Percentiles rank a stretch among this genome's conserved stretches.
These are phyloP conservation scores for Corythornis madagascariensis DNA, from an alignment of 2,113 vertebrate genomes.

Conservation along the genomic window DNA sequence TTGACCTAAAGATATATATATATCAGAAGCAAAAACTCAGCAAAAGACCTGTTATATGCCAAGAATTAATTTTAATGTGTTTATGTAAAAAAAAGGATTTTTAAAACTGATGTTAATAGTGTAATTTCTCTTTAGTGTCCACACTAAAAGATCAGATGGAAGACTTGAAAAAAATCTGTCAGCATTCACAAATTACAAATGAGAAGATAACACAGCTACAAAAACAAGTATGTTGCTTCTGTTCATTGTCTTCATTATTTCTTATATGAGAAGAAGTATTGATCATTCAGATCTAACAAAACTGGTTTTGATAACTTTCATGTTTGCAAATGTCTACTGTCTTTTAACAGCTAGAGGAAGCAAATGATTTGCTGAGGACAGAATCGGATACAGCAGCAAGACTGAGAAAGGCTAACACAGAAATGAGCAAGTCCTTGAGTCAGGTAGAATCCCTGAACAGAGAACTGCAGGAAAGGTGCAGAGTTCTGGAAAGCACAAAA, in stretches of 20 bases:
- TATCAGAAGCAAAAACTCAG: not conserved
- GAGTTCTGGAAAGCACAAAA: constrained; percentile 80
- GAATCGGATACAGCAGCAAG: constrained; percentile 95
- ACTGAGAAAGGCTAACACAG: constrained; percentile 91
- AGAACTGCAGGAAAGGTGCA: constrained; percentile 92
- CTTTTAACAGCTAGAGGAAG: constrained; percentile 88
- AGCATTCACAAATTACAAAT: constrained; percentile 92
- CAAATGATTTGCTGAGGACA: constrained; percentile 91
- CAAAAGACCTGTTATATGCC: not conserved
- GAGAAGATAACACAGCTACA: constrained; percentile 94
- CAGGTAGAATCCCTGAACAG: constrained; percentile 91
- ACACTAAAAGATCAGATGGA: constrained; percentile 97
- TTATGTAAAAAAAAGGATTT: not conserved
- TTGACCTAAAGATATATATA: not conserved
- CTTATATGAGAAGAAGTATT: not conserved
- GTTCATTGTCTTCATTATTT: constrained; percentile 25
- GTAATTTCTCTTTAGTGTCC: constrained; percentile 80
- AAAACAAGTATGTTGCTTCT: constrained; percentile 85
- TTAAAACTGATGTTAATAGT: not conserved
- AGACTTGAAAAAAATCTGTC: constrained; percentile 92
- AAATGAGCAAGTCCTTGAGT: constrained; percentile 89
- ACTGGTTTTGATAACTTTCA: not conserved
- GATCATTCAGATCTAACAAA: not conserved
- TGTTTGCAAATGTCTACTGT: constrained; percentile 1
- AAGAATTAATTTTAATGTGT: not conserved